Evolutionary conservation across 2,888 invertebrate genomes (phyloP), one percentile per base, ranked within the genome.

Genomic region (Malachius bipustulatus): DNA sequence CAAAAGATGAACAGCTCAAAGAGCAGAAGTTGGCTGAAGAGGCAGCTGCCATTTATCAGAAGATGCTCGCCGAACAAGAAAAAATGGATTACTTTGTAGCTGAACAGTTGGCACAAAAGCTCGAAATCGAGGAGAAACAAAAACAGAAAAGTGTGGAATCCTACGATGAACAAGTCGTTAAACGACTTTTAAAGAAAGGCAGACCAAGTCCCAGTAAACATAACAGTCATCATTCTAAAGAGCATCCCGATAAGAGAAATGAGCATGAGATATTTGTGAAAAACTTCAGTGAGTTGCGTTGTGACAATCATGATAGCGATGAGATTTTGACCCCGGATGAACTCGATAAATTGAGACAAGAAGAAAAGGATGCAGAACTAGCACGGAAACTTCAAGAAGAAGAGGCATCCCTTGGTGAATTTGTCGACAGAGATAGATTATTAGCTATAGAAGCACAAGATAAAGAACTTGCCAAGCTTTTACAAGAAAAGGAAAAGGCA

Each of bases 361-460:
- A 83, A 56, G 73, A 75, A 51, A 73, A 73, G 43, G 82, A 82
- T 63, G 80, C 79, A 56, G 80, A 82, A 59, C 57, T 87, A 29
- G 87, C 87, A 0, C 66, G 75, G 41, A 69, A 77, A 41, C 60
- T 87, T 16, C 85, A 87, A 62, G 76, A 80, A 48, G 76, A 83
- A 58, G 83, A 84, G 59, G 69, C 74, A 41, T 70, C 71, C 67
- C 52, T 66, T 16, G 69, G 70, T 32, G 64, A 72, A 37, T 66
- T 72, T 10, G 59, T 68, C 41, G 54, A 57, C 34, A 42, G 55
- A 30, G 55, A 56, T 59, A 68, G 77, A 42, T 65, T 77, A 50
- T 55, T 82, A 42, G 82, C 82, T 2, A 79, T 82, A 47, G 82
- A 84, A 61, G 81, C 80, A 1, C 82, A 83, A 57, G 83, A 84